These are phyloP conservation scores for Hyles lineata DNA, from an alignment of 2,888 invertebrate genomes.

Conservation along the genomic window DNA sequence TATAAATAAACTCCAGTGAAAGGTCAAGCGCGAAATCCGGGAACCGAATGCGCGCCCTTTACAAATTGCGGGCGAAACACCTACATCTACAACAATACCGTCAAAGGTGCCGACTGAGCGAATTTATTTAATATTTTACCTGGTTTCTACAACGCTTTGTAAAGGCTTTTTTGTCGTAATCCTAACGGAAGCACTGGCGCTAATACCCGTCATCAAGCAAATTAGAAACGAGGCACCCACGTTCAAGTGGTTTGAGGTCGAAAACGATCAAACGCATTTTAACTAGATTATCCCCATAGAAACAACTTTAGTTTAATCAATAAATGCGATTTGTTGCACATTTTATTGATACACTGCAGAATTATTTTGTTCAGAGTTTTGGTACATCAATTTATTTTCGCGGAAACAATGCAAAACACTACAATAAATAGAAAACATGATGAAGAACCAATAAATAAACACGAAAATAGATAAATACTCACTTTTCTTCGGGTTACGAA, in stretches of 20 bases:
- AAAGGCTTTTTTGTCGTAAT: constrained; percentile 70
- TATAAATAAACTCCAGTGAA: constrained; percentile 74
- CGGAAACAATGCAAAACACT: constrained; percentile 46
- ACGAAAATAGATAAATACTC: constrained; percentile 66
- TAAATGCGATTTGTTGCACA: constrained; percentile 64
- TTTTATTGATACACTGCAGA: constrained; percentile 60
- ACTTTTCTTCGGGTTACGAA: constrained; percentile 79
- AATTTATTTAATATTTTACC: constrained; percentile 52
- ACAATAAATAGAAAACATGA: constrained; percentile 40
- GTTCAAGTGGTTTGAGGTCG: constrained; percentile 37
- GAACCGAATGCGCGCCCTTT: constrained; percentile 65
- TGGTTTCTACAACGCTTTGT: constrained; percentile 52
- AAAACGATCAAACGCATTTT: constrained; percentile 44
- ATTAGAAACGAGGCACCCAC: constrained; percentile 48
- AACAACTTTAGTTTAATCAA: constrained; percentile 74
- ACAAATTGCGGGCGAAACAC: constrained; percentile 45
- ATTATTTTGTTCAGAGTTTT: constrained; percentile 54
- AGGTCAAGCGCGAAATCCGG: constrained; percentile 76
- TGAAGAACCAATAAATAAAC: constrained; percentile 41
- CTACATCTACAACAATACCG: constrained; percentile 2
- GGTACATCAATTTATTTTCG: constrained; percentile 58
- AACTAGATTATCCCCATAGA: constrained; percentile 71
- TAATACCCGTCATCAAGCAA: constrained; percentile 80
- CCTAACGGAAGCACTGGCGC: constrained; percentile 77
- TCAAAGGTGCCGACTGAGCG: background rate